Evolutionary conservation across 2,888 invertebrate genomes (phyloP), one percentile per base, ranked within the genome.

Genomic region (Pheosia tremula): DNA sequence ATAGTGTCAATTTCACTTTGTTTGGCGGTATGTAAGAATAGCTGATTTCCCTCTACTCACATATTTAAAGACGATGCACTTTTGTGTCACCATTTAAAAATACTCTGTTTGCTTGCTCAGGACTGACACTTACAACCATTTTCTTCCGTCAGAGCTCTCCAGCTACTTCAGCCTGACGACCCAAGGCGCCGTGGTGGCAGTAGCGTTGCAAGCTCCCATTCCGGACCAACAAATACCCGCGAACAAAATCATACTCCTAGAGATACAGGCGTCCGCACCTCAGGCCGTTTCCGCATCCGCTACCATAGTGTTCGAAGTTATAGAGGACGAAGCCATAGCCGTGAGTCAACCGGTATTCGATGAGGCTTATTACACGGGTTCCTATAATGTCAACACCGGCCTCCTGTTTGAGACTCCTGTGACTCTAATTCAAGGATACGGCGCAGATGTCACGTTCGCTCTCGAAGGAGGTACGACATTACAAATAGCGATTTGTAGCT

Each of bases 381-480:
- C 68, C 5, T 80, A 71, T 59, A 63, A 69, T 9, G 62, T 62
- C 9, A 43, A 45, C 5, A 59, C 4, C 10, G 75, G 74, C 0
- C 66, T 81, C 5, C 45, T 56, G 1, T 67, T 79, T 39, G 59
- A 62, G 0, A 62, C 66, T 6, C 57, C 63, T 0, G 74, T 82
- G 24, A 62, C 69, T 0, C 57, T 81, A 5, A 36, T 63, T 1
- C 54, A 71, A 47, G 81, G 80, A 8, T 78, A 75, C 37, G 72
- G 78, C 13, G 62, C 64, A 11, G 65, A 57, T 11, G 81, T 83
- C 2, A 58, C 56, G 11, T 82, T 81, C 56, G 37, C 11, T 38
- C 68, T 84, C 0, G 74, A 76, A 59, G 83, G 82, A 73, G 81
- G 82, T 81, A 56, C 62, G 68, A 62, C 9, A 9, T 45, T 9